These are phyloP conservation scores for Ammodytes dubius DNA, from an alignment of 2,113 vertebrate genomes.

Conservation along the genomic window DNA sequence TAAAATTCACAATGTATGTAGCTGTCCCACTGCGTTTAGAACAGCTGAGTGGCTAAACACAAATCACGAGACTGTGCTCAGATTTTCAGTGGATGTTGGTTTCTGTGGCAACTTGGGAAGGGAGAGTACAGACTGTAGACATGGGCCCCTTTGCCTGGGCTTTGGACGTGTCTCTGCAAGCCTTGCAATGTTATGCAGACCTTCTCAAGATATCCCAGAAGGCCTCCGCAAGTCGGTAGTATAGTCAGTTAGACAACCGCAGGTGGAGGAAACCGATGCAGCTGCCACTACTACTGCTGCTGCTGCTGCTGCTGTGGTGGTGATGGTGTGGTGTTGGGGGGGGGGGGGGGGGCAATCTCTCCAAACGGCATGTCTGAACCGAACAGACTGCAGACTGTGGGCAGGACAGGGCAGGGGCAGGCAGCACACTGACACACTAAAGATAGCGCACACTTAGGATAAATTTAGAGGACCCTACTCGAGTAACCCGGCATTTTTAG, in stretches of 20 bases:
- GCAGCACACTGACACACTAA: conserved; percentile 58
- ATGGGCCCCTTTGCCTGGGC: conserved; percentile 53
- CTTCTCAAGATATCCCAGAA: conserved; percentile 77
- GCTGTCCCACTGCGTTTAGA: conserved; percentile 67
- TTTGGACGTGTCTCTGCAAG: conserved; percentile 77
- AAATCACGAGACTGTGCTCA: conserved; percentile 67
- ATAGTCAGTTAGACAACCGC: conserved; percentile 79
- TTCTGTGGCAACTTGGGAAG: conserved; percentile 76
- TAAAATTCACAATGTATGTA: conserved; percentile 34
- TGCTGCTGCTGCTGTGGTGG: neutral
- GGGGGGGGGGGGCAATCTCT: conserved; percentile 54
- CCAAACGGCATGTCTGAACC: conserved; percentile 66
- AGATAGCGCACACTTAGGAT: conserved; percentile 72
- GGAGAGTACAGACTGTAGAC: conserved; percentile 31
- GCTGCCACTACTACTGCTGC: conserved; percentile 49
- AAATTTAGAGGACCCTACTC: conserved; percentile 75
- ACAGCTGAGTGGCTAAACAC: conserved; percentile 64
- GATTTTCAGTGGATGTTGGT: conserved; percentile 67
- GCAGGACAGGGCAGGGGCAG: conserved; percentile 67
- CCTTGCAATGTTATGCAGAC: conserved; percentile 62
- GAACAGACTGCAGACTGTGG: conserved; percentile 73
- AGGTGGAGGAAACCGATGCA: conserved; percentile 86
- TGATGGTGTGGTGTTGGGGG: conserved; percentile 57
- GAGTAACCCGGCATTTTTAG: conserved; percentile 68
- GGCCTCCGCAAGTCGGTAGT: conserved; percentile 59